Conservation (phyloP, 2,888 invertebrate species). For the Frankliniella fusca region DNA sequence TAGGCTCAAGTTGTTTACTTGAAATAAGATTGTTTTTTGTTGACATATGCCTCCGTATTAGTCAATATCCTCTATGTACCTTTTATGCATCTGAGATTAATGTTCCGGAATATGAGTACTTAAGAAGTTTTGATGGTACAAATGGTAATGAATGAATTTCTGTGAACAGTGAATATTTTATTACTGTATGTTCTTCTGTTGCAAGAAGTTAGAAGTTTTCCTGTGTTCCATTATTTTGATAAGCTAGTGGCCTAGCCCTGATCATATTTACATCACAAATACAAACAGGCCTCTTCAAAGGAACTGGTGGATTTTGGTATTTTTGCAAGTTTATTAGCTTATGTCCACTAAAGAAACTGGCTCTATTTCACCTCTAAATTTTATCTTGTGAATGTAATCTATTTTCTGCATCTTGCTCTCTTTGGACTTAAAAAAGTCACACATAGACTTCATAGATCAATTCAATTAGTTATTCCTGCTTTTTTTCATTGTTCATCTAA, state of each 20-base stretch:
- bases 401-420: not conserved
- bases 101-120: slow-evolving; percentile 1
- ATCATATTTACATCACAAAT: not conserved
- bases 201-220: not conserved
- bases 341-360: not conserved
- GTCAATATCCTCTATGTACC: not conserved
- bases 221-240: not conserved
- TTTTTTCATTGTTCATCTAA: too few relatives aligned
- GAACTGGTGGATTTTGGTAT: not conserved
- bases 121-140: not conserved
- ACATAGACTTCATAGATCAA: too few relatives aligned
- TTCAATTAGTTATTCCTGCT: too few relatives aligned
- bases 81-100: not conserved
- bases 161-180: not conserved
- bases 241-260: not conserved
- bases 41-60: not conserved
- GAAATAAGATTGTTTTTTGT: not conserved
- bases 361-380: not conserved
- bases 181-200: not conserved
- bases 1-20: too few relatives aligned
- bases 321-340: not conserved
- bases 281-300: not conserved
- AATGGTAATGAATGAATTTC: not conserved
- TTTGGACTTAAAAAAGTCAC: not conserved
- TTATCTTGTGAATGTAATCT: not conserved